phyloP scores from a whole-genome alignment of 2,888 invertebrate genomes.

The Epirrhoe tristata region DNA sequence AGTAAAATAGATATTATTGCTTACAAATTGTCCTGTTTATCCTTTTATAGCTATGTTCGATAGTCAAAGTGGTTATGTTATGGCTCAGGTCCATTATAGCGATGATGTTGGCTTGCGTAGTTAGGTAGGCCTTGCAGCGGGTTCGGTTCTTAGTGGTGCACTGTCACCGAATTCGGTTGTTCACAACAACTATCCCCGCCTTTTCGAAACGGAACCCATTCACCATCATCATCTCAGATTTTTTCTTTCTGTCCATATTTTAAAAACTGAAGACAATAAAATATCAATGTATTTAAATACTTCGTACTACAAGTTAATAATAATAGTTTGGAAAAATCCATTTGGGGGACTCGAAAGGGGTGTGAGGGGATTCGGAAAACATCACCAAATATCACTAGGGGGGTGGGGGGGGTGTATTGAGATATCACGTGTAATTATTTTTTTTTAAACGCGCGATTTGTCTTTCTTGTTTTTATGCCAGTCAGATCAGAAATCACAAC shows the following conservation, averaged over 20 bases:
- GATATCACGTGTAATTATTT: too few relatives aligned
- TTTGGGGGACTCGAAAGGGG: too few relatives aligned
- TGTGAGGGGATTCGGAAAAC: too few relatives aligned
- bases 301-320: too few relatives aligned
- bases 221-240: conserved; percentile 21
- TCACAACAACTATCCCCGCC: conserved; percentile 5
- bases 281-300: too few relatives aligned
- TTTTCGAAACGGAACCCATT: conserved; percentile 27
- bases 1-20: neutral
- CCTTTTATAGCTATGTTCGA: neutral
- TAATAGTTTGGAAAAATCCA: too few relatives aligned
- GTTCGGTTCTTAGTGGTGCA: conserved; percentile 32
- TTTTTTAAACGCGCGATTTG: too few relatives aligned
- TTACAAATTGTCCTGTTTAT: neutral
- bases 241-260: conserved; percentile 9
- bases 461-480: too few relatives aligned
- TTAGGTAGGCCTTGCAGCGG: conserved; percentile 40
- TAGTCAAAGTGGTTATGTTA: conserved; percentile 23
- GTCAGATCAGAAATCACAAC: too few relatives aligned
- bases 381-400: too few relatives aligned
- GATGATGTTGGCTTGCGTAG: conserved; percentile 27
- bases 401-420: too few relatives aligned
- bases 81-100: conserved; percentile 3
- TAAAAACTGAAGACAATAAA: conserved; percentile 10
- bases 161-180: conserved; percentile 28